phyloP scores from a whole-genome alignment of 2,797 vertebrate species.

The Mormyrops boulengeri region DNA sequence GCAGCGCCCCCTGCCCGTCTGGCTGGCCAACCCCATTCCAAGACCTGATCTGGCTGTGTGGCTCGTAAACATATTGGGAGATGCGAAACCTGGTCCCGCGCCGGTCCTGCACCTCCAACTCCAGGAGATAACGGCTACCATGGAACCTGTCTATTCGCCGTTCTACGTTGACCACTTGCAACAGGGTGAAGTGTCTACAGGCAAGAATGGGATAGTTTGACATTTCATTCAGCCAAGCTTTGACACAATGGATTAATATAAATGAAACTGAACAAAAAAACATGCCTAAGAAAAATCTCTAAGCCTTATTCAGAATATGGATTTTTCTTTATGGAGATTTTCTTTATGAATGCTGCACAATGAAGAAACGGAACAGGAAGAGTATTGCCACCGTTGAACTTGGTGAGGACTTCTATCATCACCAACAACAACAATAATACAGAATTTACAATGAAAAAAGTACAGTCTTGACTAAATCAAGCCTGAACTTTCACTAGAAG shows the following conservation, averaged over 20 bases:
- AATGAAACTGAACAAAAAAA: not conserved
- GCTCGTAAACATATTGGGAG: slow-evolving; percentile 73
- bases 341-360: not conserved
- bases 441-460: not conserved
- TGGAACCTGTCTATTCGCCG: slow-evolving; percentile 66
- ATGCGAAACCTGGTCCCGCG: slow-evolving; percentile 60
- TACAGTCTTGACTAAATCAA: not conserved
- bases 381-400: not conserved
- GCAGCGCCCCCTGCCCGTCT: slow-evolving; percentile 33
- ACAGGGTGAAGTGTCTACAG: slow-evolving; percentile 70
- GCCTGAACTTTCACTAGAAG: not conserved
- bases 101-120: slow-evolving; percentile 73
- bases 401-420: not conserved
- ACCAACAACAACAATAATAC: not conserved
- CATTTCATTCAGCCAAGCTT: not conserved
- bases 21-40: not conserved
- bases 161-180: slow-evolving; percentile 75
- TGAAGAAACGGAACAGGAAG: not conserved
- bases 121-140: slow-evolving; percentile 83
- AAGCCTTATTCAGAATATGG: not conserved
- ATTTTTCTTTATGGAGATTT: not conserved
- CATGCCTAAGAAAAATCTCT: not conserved
- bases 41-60: slow-evolving; percentile 22
- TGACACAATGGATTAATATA: not conserved
- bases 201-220: not conserved